Conservation (phyloP, 2,113 vertebrate genomes). For the Carollia perspicillata region DNA sequence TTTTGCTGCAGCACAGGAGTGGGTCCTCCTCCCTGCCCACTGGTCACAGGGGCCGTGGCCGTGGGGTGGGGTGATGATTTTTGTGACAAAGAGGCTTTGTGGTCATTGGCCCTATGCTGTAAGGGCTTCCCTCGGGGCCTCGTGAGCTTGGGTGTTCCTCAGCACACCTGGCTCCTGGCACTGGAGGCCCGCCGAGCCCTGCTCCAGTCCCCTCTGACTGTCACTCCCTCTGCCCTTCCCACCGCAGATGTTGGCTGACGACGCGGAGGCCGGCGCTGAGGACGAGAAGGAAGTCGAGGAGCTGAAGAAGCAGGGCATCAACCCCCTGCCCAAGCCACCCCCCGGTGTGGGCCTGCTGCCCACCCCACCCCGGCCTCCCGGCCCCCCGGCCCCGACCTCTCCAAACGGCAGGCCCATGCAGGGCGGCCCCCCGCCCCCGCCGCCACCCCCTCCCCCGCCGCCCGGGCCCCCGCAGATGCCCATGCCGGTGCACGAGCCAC, state of each 20-base stretch:
- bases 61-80: not conserved
- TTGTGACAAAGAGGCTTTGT: not conserved
- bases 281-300: conserved; percentile 98
- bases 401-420: conserved; percentile 81
- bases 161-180: fast-evolving
- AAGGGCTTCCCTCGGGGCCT: not conserved
- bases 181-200: fast-evolving
- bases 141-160: not conserved
- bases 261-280: conserved; percentile 94
- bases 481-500: conserved; percentile 70
- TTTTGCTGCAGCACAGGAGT: not conserved
- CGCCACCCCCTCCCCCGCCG: conserved; percentile 82
- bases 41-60: fast-evolving
- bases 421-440: conserved; percentile 77
- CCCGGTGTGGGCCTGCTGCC: conserved; percentile 93
- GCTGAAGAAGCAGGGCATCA: conserved; percentile 97
- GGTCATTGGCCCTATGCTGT: not conserved
- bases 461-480: conserved; percentile 77
- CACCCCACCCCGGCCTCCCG: conserved; percentile 88
- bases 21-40: not conserved
- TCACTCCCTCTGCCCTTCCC: not conserved
- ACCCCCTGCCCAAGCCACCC: conserved; percentile 93
- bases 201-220: fast-evolving
- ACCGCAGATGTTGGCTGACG: conserved; percentile 91
- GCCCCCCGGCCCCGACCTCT: conserved; percentile 87